Evolutionary conservation across 2,888 invertebrate genomes (phyloP), one percentile per base, ranked within the genome.

Genomic region (Celastrina argiolus): DNA sequence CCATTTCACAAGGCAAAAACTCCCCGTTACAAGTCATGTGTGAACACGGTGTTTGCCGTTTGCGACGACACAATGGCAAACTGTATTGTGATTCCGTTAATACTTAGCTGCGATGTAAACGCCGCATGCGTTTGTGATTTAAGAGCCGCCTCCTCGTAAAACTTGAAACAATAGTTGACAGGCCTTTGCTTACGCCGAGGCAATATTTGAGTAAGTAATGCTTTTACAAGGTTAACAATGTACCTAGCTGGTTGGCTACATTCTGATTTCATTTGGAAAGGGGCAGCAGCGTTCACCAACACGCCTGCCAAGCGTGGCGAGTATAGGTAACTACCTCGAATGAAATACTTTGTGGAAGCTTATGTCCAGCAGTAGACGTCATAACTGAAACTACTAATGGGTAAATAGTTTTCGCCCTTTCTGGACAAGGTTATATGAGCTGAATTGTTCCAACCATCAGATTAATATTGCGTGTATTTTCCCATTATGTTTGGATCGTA

Each of bases 11-110:
- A n/a, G 18, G 59, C 34, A 59, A 61, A 61, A 34, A 36, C 36
- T 22, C 59, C 18, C 18, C 61, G 36, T 34, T 34, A 34, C 58
- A 31, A 58, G n/a, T 31, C 61, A 61, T 34, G 61, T 61, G 61
- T 22, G 39, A 61, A 36, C 61, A 59, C 16, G 39, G 28, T 58
- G 16, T 58, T 56, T 31, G 31, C 31, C 31, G 16, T 58, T 56
- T 31, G 31, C 31, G 5, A 31, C 12, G 34, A 61, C 16, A 61
- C 61, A 61, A 61, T 61, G 61, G 36, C 16, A 36, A 61, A 39
- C 61, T 61, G 61, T 61, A 58, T 58, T 58, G 34, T 34, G 34
- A 59, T 34, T 59, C 31, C 31, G 59, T 59, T 58, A 58, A 58
- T 58, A 31, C 34, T 59, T 31, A 8, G 18, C 18, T 59, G 31